Percentiles rank a stretch among this genome's conserved stretches.
phyloP scores from a whole-genome alignment of 2,113 vertebrate genomes.

The Lontra canadensis region DNA sequence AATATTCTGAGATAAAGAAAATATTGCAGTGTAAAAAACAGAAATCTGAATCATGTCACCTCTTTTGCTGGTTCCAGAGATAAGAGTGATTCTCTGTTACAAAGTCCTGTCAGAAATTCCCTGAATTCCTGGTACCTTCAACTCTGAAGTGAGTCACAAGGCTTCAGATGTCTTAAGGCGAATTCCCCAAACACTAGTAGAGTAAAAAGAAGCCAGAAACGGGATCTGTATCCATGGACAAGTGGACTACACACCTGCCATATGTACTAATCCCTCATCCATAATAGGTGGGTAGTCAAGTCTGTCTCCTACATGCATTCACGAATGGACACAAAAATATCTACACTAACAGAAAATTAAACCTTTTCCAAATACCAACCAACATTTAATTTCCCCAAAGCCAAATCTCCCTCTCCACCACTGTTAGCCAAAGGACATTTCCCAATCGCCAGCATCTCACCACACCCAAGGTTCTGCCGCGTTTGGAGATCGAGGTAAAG shows the following conservation, averaged over 20 bases:
- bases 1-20: constrained; percentile 60
- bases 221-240: not conserved
- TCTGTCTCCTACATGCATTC: not conserved
- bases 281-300: not conserved
- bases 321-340: not conserved
- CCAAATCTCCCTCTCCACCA: not conserved
- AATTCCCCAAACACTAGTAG: not conserved
- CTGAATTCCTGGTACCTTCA: not conserved
- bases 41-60: not conserved
- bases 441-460: not conserved
- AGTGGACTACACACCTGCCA: not conserved
- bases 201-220: not conserved
- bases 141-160: constrained; percentile 22
- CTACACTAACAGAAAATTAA: not conserved
- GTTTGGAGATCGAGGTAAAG: not conserved
- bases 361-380: not conserved
- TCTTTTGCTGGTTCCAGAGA: not conserved
- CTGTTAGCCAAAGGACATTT: not conserved
- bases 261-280: not conserved
- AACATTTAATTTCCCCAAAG: constrained; percentile 2
- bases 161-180: not conserved
- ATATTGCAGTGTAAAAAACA: not conserved
- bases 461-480: not conserved
- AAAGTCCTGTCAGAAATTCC: constrained; percentile 34
- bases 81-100: not conserved